Evolutionary conservation across 92 coral and sea anemone species (phyloP), one percentile per base, ranked within the genome.

Genomic region (Micromussa lordhowensis): DNA sequence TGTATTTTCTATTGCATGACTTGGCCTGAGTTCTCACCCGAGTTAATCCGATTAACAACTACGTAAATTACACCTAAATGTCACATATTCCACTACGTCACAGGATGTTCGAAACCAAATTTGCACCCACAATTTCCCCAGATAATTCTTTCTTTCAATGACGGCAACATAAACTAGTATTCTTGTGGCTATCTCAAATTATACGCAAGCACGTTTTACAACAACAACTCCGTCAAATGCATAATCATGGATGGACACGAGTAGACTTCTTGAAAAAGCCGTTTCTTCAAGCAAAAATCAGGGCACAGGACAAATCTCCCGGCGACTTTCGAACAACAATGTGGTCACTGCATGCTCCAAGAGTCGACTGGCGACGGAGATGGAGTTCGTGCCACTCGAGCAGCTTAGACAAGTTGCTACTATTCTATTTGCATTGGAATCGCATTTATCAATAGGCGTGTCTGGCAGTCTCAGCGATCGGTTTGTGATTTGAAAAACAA

Each of bases 331-430:
- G 10, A 79, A 93, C 74, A 93, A 90, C 69, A 94, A 95, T 57
- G 88, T 94, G 0, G 97, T 94, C 30, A 86, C 92, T 0, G 91
- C 85, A 28, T 93, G 97, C 75, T 77, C 95, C 10, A 90, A 90
- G 89, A 90, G 97, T 82, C 48, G 97, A 29, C 82, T 90, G 90
- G 95, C 97, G 13, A 90, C 97, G 16, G 97, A 95, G 13, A 81
- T 89, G 84, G 96, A 92, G 35, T 94, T 94, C 35, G 90, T 94
- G 93, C 90, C 88, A 18, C 79, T 94, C 31, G 82, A 87, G 17
- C 95, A 92, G 69, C 83, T 92, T 16, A 88, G 83, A 83, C 90
- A 81, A 54, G 54, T 92, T 7, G 85, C 92, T 22, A 87, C 88
- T 10, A 19, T 89, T 6, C 86, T 84, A 29, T 90, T 91, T 15